A percentile compares a stretch with the other conserved stretches of the same genome.
Conservation (phyloP, 2,888 invertebrate species). For the Acanthosepion esculentum region DNA sequence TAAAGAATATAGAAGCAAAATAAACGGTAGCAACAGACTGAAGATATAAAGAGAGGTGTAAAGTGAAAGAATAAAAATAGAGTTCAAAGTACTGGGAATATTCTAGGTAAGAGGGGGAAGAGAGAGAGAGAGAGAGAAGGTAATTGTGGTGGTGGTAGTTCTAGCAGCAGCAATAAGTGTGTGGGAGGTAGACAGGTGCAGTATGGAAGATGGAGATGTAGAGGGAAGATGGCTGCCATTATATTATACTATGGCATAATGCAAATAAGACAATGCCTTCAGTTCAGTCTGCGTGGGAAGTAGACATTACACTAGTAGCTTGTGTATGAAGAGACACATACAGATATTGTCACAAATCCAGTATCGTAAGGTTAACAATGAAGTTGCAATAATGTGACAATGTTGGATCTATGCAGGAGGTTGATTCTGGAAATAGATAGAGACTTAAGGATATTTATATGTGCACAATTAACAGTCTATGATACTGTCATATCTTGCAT, state of each 20-base stretch:
- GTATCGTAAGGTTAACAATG: not conserved
- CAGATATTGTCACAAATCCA: not conserved
- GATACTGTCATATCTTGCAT: too few species aligned
- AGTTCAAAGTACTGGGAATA: not conserved
- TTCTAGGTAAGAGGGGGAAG: not conserved
- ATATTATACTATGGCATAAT: not conserved
- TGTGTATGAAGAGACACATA: not conserved
- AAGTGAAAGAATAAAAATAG: not conserved
- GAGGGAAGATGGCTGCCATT: constrained; percentile 33
- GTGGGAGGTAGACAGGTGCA: constrained; percentile 22
- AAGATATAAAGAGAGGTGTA: constrained; percentile 36
- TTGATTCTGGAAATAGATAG: too few species aligned
- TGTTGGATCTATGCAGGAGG: not conserved
- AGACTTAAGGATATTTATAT: too few species aligned
- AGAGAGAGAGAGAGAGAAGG: not conserved
- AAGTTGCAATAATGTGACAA: not conserved
- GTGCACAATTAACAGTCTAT: too few species aligned
- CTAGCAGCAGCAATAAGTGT: constrained; percentile 2
- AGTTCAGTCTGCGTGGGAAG: not conserved
- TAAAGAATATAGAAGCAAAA: not conserved
- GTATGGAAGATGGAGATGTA: not conserved
- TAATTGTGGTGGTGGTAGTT: not conserved
- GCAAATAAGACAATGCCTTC: constrained; percentile 20
- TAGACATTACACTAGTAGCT: not conserved
- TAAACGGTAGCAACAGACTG: not conserved